These are phyloP conservation scores for Varecia variegata DNA, from an alignment of 2,797 vertebrate genomes.

Conservation along the genomic window DNA sequence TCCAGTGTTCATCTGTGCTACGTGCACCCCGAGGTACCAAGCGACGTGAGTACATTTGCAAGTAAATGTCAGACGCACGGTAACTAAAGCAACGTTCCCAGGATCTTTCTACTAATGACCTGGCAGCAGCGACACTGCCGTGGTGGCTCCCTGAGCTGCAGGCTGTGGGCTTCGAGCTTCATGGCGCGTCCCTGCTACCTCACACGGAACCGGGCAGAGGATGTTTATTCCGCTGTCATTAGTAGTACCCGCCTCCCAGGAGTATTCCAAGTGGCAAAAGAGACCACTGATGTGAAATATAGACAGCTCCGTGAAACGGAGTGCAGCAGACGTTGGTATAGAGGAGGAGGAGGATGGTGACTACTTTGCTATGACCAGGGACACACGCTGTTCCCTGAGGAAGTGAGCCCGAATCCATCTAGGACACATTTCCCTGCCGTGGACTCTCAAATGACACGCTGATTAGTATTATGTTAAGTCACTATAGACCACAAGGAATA, in stretches of 20 bases:
- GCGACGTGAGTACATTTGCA: neutral
- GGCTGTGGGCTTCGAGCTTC: neutral
- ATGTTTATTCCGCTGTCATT: neutral
- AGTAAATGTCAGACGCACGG: neutral
- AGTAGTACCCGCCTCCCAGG: neutral
- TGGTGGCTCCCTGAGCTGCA: accelerated
- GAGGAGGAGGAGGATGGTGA: neutral
- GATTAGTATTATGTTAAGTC: neutral
- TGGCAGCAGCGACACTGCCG: accelerated
- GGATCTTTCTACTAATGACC: accelerated
- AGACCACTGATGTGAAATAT: neutral
- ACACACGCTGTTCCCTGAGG: neutral
- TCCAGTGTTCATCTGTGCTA: neutral
- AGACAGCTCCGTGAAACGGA: neutral
- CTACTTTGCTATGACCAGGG: neutral
- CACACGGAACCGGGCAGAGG: neutral
- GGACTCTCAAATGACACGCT: accelerated
- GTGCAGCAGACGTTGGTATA: accelerated
- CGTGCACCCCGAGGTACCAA: neutral
- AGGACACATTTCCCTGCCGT: neutral
- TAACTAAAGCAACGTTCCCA: too few species aligned
- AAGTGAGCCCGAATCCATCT: neutral
- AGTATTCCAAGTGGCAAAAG: neutral
- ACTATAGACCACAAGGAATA: neutral
- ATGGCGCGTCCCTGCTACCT: neutral